Evolutionary conservation across 30 jellyfish, hydroid and myxozoan species (phyloP).

Genomic region (Turritopsis dohrnii): DNA sequence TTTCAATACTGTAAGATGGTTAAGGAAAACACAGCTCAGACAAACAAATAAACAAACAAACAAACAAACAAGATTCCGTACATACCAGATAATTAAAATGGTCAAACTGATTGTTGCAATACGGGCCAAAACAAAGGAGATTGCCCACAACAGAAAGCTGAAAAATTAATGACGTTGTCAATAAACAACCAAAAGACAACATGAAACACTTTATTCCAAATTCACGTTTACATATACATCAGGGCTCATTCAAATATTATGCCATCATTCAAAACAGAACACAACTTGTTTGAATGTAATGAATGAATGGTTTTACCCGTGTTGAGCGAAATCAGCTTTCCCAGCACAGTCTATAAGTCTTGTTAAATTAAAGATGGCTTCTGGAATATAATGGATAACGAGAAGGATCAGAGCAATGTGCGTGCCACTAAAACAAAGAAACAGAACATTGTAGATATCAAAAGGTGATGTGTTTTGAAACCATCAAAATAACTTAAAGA

Average conservation of each 20-base stretch:
- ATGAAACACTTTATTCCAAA: no score
- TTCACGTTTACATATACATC: no score
- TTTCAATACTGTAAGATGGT: no score
- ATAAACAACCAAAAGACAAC: not conserved
- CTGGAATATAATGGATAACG: slow-evolving; percentile 84
- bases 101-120: slow-evolving; percentile 75
- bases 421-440: slow-evolving; percentile 61
- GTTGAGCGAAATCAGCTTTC: slow-evolving; percentile 72
- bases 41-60: no score
- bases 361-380: slow-evolving; percentile 75
- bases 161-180: not conserved
- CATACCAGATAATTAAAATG: slow-evolving; percentile 81
- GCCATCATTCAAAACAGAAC: no score
- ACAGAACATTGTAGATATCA: not conserved
- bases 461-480: no score
- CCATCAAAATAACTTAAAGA: no score
- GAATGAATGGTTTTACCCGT: no score
- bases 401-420: slow-evolving; percentile 71
- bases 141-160: slow-evolving; percentile 82
- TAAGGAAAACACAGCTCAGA: no score
- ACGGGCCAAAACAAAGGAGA: slow-evolving; percentile 80
- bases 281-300: no score
- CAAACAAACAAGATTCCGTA: not conserved
- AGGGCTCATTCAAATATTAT: no score
- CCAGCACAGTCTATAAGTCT: slow-evolving; percentile 91